Evolutionary conservation across 1,140 invertebrate genomes (phyloP).

Genomic region (Eubasilissa regina): DNA sequence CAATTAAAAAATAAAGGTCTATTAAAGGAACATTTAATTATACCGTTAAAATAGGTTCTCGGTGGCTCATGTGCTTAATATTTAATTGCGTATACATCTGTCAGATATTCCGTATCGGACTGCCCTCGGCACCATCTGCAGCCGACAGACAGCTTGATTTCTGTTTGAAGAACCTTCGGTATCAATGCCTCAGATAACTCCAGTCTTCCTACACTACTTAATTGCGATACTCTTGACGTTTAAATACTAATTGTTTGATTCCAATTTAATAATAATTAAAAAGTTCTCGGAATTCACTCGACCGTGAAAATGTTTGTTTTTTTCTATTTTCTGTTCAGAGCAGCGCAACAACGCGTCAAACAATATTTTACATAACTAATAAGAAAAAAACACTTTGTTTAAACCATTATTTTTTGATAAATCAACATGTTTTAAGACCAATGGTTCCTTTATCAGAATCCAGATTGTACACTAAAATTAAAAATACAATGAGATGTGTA

Average conservation of each 20-base stretch:
- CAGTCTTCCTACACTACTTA: conserved; percentile 18
- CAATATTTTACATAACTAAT: too few relatives aligned
- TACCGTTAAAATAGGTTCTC: conserved; percentile 49
- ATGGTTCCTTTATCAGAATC: too few relatives aligned
- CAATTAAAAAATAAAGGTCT: conserved; percentile 51
- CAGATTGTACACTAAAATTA: too few relatives aligned
- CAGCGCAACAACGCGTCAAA: too few relatives aligned
- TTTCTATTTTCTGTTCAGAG: too few relatives aligned
- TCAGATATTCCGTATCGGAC: conserved; percentile 26
- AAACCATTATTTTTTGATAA: too few relatives aligned
- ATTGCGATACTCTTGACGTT: conserved; percentile 22
- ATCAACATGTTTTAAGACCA: too few relatives aligned
- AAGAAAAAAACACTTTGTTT: too few relatives aligned
- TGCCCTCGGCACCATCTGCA: background rate
- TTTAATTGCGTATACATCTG: conserved; percentile 51
- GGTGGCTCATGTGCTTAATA: conserved; percentile 39
- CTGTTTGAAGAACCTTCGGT: background rate
- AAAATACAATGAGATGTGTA: too few relatives aligned
- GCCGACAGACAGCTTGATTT: too few relatives aligned
- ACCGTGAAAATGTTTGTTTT: background rate
- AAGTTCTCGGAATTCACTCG: background rate
- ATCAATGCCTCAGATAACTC: background rate
- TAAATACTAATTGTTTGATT: background rate
- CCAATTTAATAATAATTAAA: background rate
- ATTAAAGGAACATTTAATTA: conserved; percentile 48